A percentile compares a stretch with the other conserved stretches of the same genome.
phyloP scores from a whole-genome alignment of 1,140 invertebrate species.

The Penaeus chinensis region DNA sequence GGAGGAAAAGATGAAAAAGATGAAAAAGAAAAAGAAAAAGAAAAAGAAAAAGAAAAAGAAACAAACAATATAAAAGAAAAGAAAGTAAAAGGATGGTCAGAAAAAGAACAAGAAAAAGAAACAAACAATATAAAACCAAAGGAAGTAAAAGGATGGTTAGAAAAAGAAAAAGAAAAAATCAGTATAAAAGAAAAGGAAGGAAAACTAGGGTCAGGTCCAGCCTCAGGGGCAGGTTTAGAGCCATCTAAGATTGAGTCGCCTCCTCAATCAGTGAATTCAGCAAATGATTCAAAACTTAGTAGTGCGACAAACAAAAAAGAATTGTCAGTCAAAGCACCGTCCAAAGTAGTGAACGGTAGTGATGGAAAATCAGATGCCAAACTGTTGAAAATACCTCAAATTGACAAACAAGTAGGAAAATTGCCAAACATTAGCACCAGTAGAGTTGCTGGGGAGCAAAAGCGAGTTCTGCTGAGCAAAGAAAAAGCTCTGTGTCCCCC shows the following conservation, averaged over 20 bases:
- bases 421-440: background rate
- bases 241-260: no score
- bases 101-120: background rate
- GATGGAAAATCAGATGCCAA: background rate
- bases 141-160: background rate
- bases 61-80: background rate
- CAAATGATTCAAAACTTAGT: background rate
- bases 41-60: background rate
- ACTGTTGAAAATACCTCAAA: background rate
- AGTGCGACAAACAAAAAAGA: background rate
- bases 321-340: background rate
- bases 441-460: background rate
- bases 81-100: background rate
- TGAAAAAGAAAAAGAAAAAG: background rate
- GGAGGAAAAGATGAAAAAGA: background rate
- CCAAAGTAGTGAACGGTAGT: constrained; percentile 1
- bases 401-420: background rate
- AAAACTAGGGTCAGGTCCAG: no score
- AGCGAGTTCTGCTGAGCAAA: background rate
- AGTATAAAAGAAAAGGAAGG: background rate
- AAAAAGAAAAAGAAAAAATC: background rate
- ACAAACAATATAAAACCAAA: background rate
- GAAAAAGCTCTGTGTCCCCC: constrained; percentile 44
- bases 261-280: background rate
- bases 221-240: no score